Evolutionary conservation across 2,797 vertebrate genomes (phyloP).

Genomic region (Gallinago stenura): DNA sequence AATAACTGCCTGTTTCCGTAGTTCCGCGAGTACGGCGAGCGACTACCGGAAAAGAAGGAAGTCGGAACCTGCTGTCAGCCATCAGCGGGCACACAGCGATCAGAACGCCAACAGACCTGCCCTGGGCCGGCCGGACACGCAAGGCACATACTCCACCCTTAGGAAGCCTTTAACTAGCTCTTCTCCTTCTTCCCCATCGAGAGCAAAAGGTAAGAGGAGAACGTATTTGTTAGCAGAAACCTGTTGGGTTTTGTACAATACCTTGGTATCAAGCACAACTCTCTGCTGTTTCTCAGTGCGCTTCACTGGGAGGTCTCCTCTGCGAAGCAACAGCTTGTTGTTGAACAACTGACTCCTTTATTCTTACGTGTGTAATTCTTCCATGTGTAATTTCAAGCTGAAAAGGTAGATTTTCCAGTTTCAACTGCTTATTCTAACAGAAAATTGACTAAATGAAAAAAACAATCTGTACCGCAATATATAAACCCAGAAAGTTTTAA

Average conservation of each 20-base stretch:
- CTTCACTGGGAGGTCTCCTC: background rate
- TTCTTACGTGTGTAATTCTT: background rate
- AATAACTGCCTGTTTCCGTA: constrained; percentile 30
- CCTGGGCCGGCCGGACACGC: constrained; percentile 80
- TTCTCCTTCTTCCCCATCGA: constrained; percentile 93
- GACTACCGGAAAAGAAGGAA: constrained; percentile 97
- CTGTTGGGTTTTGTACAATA: background rate
- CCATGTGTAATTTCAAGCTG: background rate
- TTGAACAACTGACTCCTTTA: background rate
- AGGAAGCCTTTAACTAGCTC: constrained; percentile 89
- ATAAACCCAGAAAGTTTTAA: background rate
- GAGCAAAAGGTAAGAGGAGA: constrained; percentile 89
- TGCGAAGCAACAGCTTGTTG: background rate
- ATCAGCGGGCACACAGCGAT: constrained; percentile 79
- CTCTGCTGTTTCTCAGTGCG: accelerated
- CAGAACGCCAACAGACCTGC: constrained; percentile 79
- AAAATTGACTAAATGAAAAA: background rate
- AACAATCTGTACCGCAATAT: background rate
- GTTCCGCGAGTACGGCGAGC: constrained; percentile 84
- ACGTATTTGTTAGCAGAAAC: background rate
- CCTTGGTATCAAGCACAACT: background rate
- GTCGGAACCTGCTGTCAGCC: constrained; percentile 92
- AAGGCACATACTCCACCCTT: constrained; percentile 81
- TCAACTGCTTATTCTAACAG: background rate
- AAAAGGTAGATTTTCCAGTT: background rate